A percentile compares a stretch with the other conserved stretches of the same genome.
Evolutionary conservation across 2,888 invertebrate genomes (phyloP).

Genomic region (Tetragonula carbonaria): DNA sequence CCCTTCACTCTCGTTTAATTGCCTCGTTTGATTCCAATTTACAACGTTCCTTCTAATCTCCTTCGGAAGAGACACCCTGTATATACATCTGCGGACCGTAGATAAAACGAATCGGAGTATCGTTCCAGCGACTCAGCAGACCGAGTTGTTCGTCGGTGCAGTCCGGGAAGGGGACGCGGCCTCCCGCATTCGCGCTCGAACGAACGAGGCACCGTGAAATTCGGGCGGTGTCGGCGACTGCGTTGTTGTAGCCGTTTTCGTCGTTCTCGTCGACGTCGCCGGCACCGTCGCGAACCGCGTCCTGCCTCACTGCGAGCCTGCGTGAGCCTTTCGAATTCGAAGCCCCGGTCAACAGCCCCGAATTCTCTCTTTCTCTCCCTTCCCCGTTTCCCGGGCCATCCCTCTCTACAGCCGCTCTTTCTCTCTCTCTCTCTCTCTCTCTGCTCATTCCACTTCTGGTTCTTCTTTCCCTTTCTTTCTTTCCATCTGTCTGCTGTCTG

Average conservation of each 20-base stretch:
- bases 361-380: conserved; percentile 52
- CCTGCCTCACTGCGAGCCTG: conserved; percentile 82
- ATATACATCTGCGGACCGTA: not conserved
- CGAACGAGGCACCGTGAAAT: conserved; percentile 59
- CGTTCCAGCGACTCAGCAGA: not conserved
- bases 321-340: conserved; percentile 80
- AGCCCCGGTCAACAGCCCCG: conserved; percentile 79
- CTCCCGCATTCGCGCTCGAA: not conserved
- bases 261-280: conserved; percentile 54
- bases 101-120: not conserved
- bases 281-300: conserved; percentile 70
- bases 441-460: conserved; percentile 5
- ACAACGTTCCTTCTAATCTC: too few relatives aligned
- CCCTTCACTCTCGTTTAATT: too few relatives aligned
- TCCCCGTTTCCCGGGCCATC: not conserved
- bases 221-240: conserved; percentile 61
- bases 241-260: conserved; percentile 47
- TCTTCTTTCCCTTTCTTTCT: not conserved
- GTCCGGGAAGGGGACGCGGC: not conserved
- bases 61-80: not conserved
- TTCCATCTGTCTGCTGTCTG: not conserved
- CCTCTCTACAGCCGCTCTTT: not conserved
- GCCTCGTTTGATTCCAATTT: too few relatives aligned
- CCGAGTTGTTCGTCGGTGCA: not conserved
- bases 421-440: not conserved